Percentiles rank a stretch among this genome's conserved stretches.
phyloP scores from a whole-genome alignment of 23 tunicate genomes.

The Halocynthia roretzi region DNA sequence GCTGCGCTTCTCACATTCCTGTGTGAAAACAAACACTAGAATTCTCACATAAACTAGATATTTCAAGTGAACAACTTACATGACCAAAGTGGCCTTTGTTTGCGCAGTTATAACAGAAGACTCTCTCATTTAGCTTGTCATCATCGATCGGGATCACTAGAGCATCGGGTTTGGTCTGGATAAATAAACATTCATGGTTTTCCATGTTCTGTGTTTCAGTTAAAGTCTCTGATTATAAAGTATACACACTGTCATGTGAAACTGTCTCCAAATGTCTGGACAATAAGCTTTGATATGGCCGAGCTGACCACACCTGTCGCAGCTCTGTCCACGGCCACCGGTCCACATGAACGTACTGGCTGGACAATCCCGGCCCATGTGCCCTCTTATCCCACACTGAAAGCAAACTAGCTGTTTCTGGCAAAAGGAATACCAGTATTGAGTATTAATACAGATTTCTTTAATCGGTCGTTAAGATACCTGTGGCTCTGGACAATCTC shows the following conservation, averaged over 20 bases:
- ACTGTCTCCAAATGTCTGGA: conserved; percentile 39
- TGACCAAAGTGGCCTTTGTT: conserved; percentile 17
- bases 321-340: background rate
- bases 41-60: no score
- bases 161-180: background rate
- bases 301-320: conserved; percentile 15
- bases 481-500: conserved; percentile 19
- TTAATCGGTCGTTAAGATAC: background rate
- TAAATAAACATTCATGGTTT: background rate
- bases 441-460: no score
- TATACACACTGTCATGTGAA: conserved; percentile 3
- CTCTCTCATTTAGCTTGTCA: background rate
- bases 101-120: conserved; percentile 9
- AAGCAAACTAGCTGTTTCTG: conserved; percentile 13
- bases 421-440: background rate
- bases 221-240: no score
- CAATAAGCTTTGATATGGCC: conserved; percentile 26
- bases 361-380: conserved; percentile 15
- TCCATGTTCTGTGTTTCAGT: no score
- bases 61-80: no score
- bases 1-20: no score
- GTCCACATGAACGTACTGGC: no score
- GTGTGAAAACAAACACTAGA: no score
- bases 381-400: conserved; percentile 18
- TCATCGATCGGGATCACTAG: background rate